Evolutionary conservation across 2,888 invertebrate species (phyloP), one percentile per base, ranked within the genome.

Genomic region (Trichopria drosophilae): DNA sequence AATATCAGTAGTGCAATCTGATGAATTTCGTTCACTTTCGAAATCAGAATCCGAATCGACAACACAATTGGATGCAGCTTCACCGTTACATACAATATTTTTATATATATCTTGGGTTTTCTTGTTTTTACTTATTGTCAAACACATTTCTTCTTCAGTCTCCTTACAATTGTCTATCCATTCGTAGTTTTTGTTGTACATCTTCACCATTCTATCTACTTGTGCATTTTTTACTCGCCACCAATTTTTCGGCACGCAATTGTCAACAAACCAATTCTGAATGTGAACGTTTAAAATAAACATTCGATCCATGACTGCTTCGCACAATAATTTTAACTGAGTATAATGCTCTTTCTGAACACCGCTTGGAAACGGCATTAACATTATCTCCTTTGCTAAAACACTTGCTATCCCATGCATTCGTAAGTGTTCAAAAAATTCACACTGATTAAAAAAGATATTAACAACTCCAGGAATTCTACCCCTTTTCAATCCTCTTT

Each of bases 361-460:
- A 4, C 61, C 52, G 20, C 41, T 42, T 12, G 73, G 71, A 28
- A 73, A 39, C 18, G 74, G 72, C 68, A 75, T 68, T 10, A 73
- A 54, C 71, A 74, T 72, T 9, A 74, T 10, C n/a, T 72, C 69
- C 20, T 59, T 57, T 34, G 68, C 61, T 13, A 68, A 67, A 7
- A 72, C 67, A 3, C 53, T 3, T 3, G 20, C 46, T 9, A 61
- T 52, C 1, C 59, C 49, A 41, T 75, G 73, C 4, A 41, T 28
- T 35, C 63, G 62, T 12, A 74, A 29, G 41, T 75, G 73, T n/a
- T 66, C 62, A 26, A 72, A 64, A 22, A 73, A 71, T 47, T 67
- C 68, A 39, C 74, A 75, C 37, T 70, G 72, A 50, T 75, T 75
- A 49, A 72, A 72, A 41, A 75, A 74, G 22, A 75, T 43, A 22